Evolutionary conservation across 2,797 vertebrate species (phyloP), one percentile per base, ranked within the genome.

Genomic region (Mus minutoides): DNA sequence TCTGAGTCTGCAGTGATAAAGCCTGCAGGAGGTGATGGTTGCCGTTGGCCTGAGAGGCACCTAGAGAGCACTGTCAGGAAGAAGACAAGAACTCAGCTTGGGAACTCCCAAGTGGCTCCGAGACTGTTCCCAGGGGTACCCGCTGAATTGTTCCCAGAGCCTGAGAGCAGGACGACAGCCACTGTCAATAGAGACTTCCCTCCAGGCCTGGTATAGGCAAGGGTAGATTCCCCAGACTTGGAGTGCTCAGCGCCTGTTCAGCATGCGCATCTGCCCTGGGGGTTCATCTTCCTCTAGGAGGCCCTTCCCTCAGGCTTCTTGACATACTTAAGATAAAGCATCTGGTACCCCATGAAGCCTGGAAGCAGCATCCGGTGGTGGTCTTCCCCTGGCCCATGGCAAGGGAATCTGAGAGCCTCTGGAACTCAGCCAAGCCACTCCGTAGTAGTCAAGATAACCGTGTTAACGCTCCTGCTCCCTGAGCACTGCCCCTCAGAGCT

Each of bases 1-100:
- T 49, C 29, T n/a, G 62, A 58, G 16, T 75, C 52, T 16, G 12
- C 2, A 40, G 9, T 26, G 43, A 64, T 12, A 34, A 31, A 9
- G 54, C 0, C 10, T 58, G 31, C 6, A 24, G 31, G 12, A 40
- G 21, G 31, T 12, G 3, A 71, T 4, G 37, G 1, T 4, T n/a
- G 22, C 13, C 31, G 7, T 6, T 64, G 64, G 17, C 58, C 60
- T 67, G 29, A 52, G 67, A 43, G 3, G 34, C 13, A 37, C 0
- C 1, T 2, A 3, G 3, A 9, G 13, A 26, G 13, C 56, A 5
- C 0, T 14, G 75, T 49, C 69, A 71, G 85, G 85, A 49, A 6
- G 11, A 31, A 58, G 40, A 34, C 37, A 29, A 58, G 10, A 49
- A 67, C 31, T 14, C 67, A 86, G 49, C 75, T 37, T 19, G 75